Percentiles rank a stretch among this genome's conserved stretches.
These are phyloP conservation scores for Hesperophylax magnus DNA, from an alignment of 1,140 invertebrate species.

Conservation along the genomic window DNA sequence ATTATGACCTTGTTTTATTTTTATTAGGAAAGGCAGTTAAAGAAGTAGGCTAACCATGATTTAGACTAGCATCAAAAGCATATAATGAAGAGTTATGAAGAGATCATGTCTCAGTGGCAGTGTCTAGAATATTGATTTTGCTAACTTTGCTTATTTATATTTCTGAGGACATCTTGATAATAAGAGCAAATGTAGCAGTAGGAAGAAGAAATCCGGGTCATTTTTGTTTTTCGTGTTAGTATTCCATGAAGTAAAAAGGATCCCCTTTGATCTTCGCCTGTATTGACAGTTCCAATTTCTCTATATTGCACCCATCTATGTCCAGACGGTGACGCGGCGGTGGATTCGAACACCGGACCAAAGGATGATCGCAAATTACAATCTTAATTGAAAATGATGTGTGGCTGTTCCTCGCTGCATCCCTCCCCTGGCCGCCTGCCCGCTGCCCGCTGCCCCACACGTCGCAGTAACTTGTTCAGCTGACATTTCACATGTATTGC, in stretches of 20 bases:
- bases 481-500: slow-evolving; percentile 45
- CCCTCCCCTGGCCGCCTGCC: slow-evolving; percentile 44
- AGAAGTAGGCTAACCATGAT: too few relatives aligned
- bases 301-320: neutral
- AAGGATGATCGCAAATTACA: slow-evolving; percentile 69
- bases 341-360: slow-evolving; percentile 42
- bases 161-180: too few relatives aligned
- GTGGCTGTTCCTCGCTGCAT: neutral
- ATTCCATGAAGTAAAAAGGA: neutral
- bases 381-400: slow-evolving; percentile 71
- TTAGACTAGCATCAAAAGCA: too few relatives aligned
- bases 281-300: neutral
- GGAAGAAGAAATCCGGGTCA: too few relatives aligned
- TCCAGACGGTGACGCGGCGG: slow-evolving; percentile 9
- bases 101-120: too few relatives aligned
- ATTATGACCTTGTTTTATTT: too few relatives aligned
- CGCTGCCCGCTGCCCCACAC: slow-evolving; percentile 6
- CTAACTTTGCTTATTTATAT: too few relatives aligned
- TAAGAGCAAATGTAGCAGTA: too few relatives aligned
- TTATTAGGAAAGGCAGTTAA: too few relatives aligned
- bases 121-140: too few relatives aligned
- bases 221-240: too few relatives aligned
- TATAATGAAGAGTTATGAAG: too few relatives aligned
- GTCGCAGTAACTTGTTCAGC: slow-evolving; percentile 53
- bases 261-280: neutral